Evolutionary conservation across 2,888 invertebrate species (phyloP).

Genomic region (Dinocampus coccinellae): DNA sequence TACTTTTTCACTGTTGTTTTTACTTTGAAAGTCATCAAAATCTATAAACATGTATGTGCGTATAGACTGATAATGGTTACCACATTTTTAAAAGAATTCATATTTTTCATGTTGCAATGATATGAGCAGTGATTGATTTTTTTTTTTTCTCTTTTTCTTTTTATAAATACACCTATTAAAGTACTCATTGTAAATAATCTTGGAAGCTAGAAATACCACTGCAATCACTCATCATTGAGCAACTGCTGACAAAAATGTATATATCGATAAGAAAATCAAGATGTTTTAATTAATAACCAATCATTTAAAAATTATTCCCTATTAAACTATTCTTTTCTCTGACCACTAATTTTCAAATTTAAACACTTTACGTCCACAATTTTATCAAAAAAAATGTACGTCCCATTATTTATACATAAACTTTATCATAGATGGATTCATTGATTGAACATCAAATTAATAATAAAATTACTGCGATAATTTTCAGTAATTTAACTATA

Average conservation of each 20-base stretch:
- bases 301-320: background rate
- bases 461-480: background rate
- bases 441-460: background rate
- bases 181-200: constrained; percentile 3
- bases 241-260: background rate
- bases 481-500: background rate
- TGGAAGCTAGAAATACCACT: no score
- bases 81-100: constrained; percentile 18
- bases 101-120: constrained; percentile 45
- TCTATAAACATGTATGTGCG: background rate
- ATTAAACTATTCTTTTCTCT: background rate
- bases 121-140: no score
- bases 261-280: background rate
- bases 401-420: background rate
- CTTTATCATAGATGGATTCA: background rate
- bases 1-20: background rate
- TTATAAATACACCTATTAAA: background rate
- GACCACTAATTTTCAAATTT: background rate
- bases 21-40: background rate
- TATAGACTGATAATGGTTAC: background rate
- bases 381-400: background rate
- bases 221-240: no score
- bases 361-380: background rate
- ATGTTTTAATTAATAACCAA: background rate
- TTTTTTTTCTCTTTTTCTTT: constrained; percentile 19